Conservation (phyloP, 2,888 invertebrate genomes). For the Agonopterix subpropinquella region DNA sequence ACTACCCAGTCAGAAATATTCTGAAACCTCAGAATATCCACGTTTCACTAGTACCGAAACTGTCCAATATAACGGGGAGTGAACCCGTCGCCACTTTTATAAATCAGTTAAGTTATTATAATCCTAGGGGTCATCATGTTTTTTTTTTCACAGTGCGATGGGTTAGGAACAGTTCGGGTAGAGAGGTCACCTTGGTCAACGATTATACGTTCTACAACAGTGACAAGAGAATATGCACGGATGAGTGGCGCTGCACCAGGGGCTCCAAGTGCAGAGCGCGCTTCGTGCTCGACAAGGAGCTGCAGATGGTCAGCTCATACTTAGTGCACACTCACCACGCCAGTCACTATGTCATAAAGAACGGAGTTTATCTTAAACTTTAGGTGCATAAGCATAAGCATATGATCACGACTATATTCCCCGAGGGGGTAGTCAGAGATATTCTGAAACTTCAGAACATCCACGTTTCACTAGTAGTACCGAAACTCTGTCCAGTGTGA, state of each 20-base stretch:
- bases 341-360: constrained; percentile 3
- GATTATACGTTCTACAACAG: constrained; percentile 30
- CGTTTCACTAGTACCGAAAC: too few species aligned
- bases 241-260: constrained; percentile 24
- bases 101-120: too few species aligned
- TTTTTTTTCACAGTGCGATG: neutral
- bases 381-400: too few species aligned
- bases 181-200: constrained; percentile 5
- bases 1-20: too few species aligned
- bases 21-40: too few species aligned
- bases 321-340: neutral
- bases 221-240: constrained; percentile 6
- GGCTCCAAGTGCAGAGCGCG: constrained; percentile 2
- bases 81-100: too few species aligned
- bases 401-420: too few species aligned
- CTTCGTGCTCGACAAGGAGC: constrained; percentile 2
- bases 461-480: too few species aligned
- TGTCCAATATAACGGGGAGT: too few species aligned
- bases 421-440: too few species aligned
- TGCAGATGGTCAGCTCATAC: neutral
- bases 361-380: constrained; percentile 7
- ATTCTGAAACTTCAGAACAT: too few species aligned
- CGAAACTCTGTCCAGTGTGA: too few species aligned
- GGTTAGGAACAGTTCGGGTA: neutral
- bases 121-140: neutral